These are phyloP conservation scores for Cetonia aurata DNA, from an alignment of 2,888 invertebrate species.

Conservation along the genomic window DNA sequence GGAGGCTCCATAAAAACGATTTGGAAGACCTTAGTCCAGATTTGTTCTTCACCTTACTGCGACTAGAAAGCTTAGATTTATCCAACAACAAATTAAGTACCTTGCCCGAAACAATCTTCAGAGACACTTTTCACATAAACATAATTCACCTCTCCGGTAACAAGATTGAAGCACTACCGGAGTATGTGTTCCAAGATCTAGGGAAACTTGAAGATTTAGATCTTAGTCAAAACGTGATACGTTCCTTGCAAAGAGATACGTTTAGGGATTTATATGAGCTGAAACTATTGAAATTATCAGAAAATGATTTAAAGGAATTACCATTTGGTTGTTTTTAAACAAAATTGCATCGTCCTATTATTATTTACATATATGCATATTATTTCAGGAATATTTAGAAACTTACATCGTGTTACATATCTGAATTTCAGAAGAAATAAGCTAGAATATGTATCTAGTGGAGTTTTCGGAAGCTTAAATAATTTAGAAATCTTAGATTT, in stretches of 20 bases:
- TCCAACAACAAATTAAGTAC: conserved; percentile 75
- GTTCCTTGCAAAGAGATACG: conserved; percentile 70
- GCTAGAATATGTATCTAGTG: conserved; percentile 67
- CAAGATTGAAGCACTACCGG: conserved; percentile 71
- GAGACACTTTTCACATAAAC: conserved; percentile 71
- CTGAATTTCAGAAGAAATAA: conserved; percentile 71
- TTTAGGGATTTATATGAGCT: conserved; percentile 71
- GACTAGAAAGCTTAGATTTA: conserved; percentile 77
- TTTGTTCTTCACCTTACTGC: conserved; percentile 71
- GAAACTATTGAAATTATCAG: conserved; percentile 76
- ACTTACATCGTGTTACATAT: conserved; percentile 69
- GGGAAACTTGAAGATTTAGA: conserved; percentile 76
- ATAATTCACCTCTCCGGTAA: conserved; percentile 78
- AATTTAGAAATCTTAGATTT: conserved; percentile 71
- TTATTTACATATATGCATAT: background rate
- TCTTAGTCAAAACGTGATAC: conserved; percentile 76
- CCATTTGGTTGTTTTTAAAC: conserved; percentile 64
- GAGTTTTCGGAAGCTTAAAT: conserved; percentile 68
- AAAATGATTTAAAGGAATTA: conserved; percentile 75
- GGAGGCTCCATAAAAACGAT: conserved; percentile 76
- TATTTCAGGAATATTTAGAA: conserved; percentile 69
- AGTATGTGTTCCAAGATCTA: conserved; percentile 71
- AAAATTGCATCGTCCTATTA: conserved; percentile 34
- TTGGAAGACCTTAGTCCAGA: conserved; percentile 73
- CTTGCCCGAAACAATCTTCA: conserved; percentile 73